Percentiles rank a stretch among this genome's conserved stretches.
Evolutionary conservation across 2,113 vertebrate genomes (phyloP).

Genomic region (Montifringilla adamsi): DNA sequence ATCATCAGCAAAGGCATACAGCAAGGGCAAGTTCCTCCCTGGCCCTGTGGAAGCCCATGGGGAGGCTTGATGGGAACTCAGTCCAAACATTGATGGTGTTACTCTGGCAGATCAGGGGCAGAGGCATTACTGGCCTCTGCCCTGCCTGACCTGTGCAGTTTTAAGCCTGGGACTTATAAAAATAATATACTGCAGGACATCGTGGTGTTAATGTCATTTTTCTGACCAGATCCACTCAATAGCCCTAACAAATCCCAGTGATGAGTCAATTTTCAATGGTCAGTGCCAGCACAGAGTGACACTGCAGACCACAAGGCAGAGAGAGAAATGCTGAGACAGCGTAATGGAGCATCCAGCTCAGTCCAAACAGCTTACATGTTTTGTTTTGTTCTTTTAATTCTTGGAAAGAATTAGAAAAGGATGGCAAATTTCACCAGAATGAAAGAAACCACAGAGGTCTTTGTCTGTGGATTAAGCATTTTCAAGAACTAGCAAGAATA

Average conservation of each 20-base stretch:
- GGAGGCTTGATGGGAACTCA: neutral
- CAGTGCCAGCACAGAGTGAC: neutral
- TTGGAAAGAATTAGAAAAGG: constrained; percentile 24
- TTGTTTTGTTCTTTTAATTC: constrained; percentile 25
- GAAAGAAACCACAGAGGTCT: neutral
- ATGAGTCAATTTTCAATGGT: neutral
- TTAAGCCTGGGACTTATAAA: neutral
- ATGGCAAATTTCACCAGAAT: constrained; percentile 19
- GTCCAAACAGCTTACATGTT: neutral
- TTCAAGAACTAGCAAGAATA: constrained; percentile 14
- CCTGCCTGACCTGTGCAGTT: neutral
- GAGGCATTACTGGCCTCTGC: neutral
- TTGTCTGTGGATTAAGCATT: neutral
- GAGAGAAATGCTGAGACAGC: neutral
- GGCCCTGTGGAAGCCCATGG: neutral
- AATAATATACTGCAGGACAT: neutral
- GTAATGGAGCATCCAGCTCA: neutral
- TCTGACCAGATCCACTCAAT: neutral
- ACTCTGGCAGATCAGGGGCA: neutral
- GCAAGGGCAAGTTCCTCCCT: neutral
- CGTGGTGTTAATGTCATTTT: neutral
- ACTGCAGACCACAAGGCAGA: neutral
- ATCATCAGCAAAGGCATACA: neutral
- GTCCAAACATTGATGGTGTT: fast-evolving
- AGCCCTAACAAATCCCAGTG: neutral